Evolutionary conservation across 1,140 invertebrate species (phyloP).

Genomic region (Trigoniulus corallinus): DNA sequence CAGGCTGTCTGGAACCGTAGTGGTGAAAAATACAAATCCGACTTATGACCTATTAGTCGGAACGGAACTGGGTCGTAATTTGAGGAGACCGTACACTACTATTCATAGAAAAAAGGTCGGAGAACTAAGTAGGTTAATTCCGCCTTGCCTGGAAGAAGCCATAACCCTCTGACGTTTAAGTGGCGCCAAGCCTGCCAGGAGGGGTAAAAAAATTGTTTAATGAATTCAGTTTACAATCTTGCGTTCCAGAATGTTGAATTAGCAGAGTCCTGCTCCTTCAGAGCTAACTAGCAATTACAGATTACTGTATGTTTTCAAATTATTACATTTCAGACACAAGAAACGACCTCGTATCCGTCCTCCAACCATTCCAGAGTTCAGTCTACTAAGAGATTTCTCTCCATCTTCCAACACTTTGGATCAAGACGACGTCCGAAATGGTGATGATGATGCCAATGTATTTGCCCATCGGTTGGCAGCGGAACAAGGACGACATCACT

Average conservation of each 20-base stretch:
- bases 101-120: no score
- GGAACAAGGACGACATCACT: background rate
- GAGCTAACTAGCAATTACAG: background rate
- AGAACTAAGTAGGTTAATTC: no score
- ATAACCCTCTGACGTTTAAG: no score
- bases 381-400: slow-evolving; percentile 9
- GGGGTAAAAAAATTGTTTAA: background rate
- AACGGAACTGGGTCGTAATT: no score
- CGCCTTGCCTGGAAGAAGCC: no score
- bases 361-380: slow-evolving; percentile 6
- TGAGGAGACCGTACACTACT: no score
- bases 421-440: slow-evolving; percentile 5
- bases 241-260: background rate
- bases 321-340: background rate
- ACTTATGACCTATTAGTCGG: no score
- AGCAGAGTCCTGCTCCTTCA: background rate
- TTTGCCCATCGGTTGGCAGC: background rate
- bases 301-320: background rate
- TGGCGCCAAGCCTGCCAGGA: slow-evolving; percentile 9
- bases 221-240: background rate
- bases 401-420: slow-evolving; percentile 10
- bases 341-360: background rate
- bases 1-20: no score
- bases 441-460: background rate
- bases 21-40: no score